Conservation (phyloP, 2,113 vertebrate species). For the Ciconia maguari region DNA sequence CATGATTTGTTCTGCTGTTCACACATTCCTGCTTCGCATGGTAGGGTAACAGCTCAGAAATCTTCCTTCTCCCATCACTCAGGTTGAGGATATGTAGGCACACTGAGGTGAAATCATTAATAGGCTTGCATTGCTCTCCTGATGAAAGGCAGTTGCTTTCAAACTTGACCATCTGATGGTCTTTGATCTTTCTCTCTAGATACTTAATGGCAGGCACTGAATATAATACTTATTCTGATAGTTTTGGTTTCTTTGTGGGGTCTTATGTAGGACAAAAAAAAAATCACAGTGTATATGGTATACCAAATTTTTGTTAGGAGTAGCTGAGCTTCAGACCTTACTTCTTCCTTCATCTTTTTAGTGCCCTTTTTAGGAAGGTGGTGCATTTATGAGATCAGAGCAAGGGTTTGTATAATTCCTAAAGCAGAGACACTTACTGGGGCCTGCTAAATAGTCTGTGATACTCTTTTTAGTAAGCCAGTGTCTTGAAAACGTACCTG, state of each 20-base stretch:
- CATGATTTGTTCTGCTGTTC: neutral
- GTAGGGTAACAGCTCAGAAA: neutral
- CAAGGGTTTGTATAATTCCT: neutral
- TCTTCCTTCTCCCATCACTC: neutral
- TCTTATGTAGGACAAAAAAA: neutral
- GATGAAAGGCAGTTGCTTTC: neutral
- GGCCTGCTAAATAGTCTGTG: neutral
- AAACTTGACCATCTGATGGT: neutral
- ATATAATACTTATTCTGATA: neutral
- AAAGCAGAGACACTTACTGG: neutral
- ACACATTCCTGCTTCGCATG: neutral
- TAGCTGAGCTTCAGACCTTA: neutral
- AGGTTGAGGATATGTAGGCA: neutral
- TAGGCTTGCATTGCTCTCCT: neutral
- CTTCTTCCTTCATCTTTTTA: neutral
- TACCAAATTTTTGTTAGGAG: too few species aligned
- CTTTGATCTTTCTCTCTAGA: neutral
- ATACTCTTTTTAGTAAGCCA: neutral
- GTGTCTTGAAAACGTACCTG: neutral
- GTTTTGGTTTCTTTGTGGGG: neutral
- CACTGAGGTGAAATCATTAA: neutral
- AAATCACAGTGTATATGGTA: too few species aligned
- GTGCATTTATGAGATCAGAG: neutral
- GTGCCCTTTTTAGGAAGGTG: neutral
- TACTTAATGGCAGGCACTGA: neutral